Conservation (phyloP, 2,797 vertebrate genomes). For the Craterocephalus amniculus region DNA sequence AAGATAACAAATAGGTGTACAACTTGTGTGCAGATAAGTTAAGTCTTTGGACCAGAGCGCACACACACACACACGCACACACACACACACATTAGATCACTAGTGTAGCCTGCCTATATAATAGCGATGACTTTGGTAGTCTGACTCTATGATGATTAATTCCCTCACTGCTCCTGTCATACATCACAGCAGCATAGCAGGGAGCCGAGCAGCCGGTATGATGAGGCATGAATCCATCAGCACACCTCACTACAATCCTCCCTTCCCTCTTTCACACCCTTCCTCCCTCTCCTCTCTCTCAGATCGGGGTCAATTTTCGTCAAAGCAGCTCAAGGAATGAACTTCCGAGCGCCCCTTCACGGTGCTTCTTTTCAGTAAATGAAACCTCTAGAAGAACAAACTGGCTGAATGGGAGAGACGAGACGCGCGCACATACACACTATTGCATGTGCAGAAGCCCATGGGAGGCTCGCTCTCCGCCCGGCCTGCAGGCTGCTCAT, state of each 20-base stretch:
- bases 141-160: constrained; percentile 61
- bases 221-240: constrained; percentile 61
- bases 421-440: constrained; percentile 3
- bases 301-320: constrained; percentile 41
- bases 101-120: constrained; percentile 27
- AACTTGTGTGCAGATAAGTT: background rate
- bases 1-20: constrained; percentile 6
- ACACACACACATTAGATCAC: constrained; percentile 21
- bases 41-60: constrained; percentile 2
- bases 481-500: constrained; percentile 61
- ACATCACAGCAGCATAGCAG: constrained; percentile 54
- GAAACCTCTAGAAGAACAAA: constrained; percentile 1
- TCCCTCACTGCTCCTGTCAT: constrained; percentile 51
- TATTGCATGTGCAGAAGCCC: constrained; percentile 11
- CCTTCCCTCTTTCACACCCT: constrained; percentile 34
- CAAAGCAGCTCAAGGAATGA: constrained; percentile 18
- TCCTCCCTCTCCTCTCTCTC: constrained; percentile 6
- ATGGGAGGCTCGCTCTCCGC: constrained; percentile 25
- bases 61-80: background rate
- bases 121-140: constrained; percentile 42
- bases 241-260: constrained; percentile 63
- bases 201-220: constrained; percentile 39
- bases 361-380: background rate
- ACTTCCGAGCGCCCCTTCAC: background rate
- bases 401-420: constrained; percentile 8